Evolutionary conservation across 2,113 vertebrate species (phyloP).

Genomic region (Anguilla japonica): DNA sequence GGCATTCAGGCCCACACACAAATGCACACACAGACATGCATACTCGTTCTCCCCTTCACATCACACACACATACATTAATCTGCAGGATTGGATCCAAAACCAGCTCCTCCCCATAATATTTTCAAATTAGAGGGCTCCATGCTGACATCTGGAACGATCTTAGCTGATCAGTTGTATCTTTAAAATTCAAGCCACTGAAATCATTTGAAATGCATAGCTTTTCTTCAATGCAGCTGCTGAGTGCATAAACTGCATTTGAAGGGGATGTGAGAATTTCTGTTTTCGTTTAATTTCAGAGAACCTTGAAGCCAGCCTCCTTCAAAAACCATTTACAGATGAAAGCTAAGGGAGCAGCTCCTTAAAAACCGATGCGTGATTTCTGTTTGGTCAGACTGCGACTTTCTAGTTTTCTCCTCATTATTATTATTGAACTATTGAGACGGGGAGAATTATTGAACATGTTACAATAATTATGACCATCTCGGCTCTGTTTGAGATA

Average conservation of each 20-base stretch:
- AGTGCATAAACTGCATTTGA: constrained; percentile 11
- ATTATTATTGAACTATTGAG: background rate
- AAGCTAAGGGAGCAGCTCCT: background rate
- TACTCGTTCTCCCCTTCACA: too few species aligned
- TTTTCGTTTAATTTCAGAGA: background rate
- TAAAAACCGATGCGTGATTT: background rate
- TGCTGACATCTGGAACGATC: background rate
- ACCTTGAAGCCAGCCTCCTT: background rate
- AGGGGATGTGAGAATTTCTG: background rate
- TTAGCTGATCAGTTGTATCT: constrained; percentile 2
- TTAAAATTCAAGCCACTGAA: constrained; percentile 9
- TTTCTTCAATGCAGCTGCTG: background rate
- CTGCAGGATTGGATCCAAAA: background rate
- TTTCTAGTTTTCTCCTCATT: background rate
- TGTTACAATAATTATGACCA: background rate
- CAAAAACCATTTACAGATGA: background rate
- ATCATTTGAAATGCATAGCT: constrained; percentile 23
- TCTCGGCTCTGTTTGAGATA: background rate
- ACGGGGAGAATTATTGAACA: background rate
- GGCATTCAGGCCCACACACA: too few species aligned
- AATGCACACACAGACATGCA: background rate
- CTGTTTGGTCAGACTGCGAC: background rate
- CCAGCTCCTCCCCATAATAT: background rate
- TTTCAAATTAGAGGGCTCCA: background rate
- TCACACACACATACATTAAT: background rate